Conservation (phyloP, 2,113 vertebrate species). For the Narcine bancroftii region DNA sequence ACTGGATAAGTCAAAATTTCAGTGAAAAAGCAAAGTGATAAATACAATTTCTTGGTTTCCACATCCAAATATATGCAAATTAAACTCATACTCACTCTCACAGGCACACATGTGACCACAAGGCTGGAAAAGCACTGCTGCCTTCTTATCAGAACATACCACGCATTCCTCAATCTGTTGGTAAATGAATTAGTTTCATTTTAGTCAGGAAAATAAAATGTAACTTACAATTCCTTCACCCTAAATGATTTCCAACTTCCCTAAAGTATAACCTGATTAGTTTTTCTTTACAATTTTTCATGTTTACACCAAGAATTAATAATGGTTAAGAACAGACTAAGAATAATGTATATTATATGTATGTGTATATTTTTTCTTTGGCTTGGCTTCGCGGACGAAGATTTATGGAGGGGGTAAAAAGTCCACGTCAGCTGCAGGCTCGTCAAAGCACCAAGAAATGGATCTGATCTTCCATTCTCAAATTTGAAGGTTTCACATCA, state of each 20-base stretch:
- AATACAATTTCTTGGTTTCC: not conserved
- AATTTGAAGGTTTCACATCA: not conserved
- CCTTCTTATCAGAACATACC: conserved; percentile 97
- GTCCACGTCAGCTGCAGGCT: too few relatives aligned
- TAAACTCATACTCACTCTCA: conserved; percentile 79
- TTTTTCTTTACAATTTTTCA: not conserved
- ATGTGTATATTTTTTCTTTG: too few relatives aligned
- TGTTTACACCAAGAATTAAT: not conserved
- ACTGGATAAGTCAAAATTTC: not conserved
- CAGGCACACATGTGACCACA: conserved; percentile 99
- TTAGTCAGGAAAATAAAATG: not conserved
- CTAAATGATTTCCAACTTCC: not conserved
- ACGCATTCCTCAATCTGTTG: conserved; percentile 95
- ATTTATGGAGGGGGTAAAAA: too few relatives aligned
- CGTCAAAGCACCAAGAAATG: not conserved
- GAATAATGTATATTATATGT: too few relatives aligned
- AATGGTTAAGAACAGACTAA: not conserved
- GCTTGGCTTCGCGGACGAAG: too few relatives aligned
- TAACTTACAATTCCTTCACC: not conserved
- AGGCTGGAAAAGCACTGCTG: conserved; percentile 93
- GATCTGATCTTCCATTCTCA: not conserved
- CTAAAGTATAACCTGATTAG: not conserved
- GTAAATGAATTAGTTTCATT: not conserved
- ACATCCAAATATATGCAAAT: not conserved
- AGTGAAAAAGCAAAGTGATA: not conserved